These are phyloP conservation scores for Alectoris magna DNA, from an alignment of 2,797 vertebrate genomes.

Conservation along the genomic window DNA sequence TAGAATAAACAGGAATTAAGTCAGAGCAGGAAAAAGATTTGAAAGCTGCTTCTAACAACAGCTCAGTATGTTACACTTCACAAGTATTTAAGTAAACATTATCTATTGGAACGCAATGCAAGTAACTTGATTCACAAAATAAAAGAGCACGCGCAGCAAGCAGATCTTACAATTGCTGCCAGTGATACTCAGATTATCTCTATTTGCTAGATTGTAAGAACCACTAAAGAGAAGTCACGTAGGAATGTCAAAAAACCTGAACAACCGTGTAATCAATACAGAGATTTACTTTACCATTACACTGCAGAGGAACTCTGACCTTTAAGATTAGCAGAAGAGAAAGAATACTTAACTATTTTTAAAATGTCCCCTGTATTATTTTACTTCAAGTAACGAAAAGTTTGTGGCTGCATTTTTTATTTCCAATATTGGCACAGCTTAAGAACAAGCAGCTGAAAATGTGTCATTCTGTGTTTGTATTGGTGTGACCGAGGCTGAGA, in stretches of 20 bases:
- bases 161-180: neutral
- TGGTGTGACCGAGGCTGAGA: neutral
- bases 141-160: neutral
- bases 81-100: neutral
- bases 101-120: neutral
- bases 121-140: neutral
- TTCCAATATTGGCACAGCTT: neutral
- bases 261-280: neutral
- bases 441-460: neutral
- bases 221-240: neutral
- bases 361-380: neutral
- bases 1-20: neutral
- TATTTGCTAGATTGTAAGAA: neutral
- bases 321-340: neutral
- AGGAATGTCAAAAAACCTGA: neutral
- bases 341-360: neutral
- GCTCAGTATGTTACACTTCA: neutral
- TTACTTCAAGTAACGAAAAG: neutral
- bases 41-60: neutral
- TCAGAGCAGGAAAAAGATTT: neutral
- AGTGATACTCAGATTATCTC: neutral
- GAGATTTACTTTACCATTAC: neutral
- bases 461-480: neutral
- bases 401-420: neutral
- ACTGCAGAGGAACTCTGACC: neutral